Base-by-base conservation (phyloP, 1,140 invertebrate genomes). In the Aphelinus certus region DNA sequence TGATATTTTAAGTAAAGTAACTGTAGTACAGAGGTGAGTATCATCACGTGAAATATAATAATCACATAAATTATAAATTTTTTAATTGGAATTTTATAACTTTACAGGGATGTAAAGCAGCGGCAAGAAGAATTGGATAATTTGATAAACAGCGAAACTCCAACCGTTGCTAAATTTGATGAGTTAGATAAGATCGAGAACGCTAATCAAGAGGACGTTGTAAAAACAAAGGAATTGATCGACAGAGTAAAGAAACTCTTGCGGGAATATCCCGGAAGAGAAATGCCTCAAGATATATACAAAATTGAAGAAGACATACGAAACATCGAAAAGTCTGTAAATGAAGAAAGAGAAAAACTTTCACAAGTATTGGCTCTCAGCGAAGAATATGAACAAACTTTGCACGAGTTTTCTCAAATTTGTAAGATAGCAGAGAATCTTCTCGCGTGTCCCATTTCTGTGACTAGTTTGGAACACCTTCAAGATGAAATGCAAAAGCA, bases 401-500 rank as follows among this genome's bases (percentile, higher is more conserved):
- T 96, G 1, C 92, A 94, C 80, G 95, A 96, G 84, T 95, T 96
- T 78, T 91, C 90, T 1, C 93, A 95, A 81, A 95, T 96, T 45
- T 95, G 93, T 2, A 92, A 94, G 49, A 90, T 96, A 3, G 94
- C 95, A 2, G 93, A 95, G 83, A 91, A 92, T 62, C 83, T 96
- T 47, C 87, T 96, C 2, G 92, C 94, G 60, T 92, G 91, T 79
- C 92, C 93, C 26, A 92, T 95, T 48, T 90, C 91, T 1, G 94
- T 95, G 1, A 91, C 89, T 56, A 92, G 92, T 78, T 87, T 95
- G 69, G 91, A 93, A 79, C 93, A 95, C 79, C 85, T 96, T 7
- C 93, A 94, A 79, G 94, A 95, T 80, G 95, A 96, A 87, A 94
- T 96, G 86, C 94, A 95, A 78, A 96, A 95, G 81, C 94, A 96